Conservation (phyloP, 2,797 vertebrate genomes). For the Triplophysa bombifrons region DNA sequence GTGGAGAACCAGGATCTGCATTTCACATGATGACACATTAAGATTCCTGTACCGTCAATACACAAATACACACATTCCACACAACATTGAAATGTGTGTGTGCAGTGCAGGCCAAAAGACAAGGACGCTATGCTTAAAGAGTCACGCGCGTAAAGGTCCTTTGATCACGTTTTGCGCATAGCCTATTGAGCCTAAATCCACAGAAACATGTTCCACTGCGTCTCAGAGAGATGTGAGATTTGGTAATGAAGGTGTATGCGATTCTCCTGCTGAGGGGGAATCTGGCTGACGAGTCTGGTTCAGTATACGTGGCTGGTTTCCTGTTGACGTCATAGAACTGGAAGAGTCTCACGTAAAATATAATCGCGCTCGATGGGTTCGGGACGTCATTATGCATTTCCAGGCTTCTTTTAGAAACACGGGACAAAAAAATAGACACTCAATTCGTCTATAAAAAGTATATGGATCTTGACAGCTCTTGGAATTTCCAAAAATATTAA, state of each 20-base stretch:
- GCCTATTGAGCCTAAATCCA: too few relatives aligned
- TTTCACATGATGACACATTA: neutral
- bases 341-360: neutral
- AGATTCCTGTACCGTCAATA: neutral
- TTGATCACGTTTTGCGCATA: neutral
- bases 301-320: conserved; percentile 61
- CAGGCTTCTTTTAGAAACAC: neutral
- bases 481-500: neutral
- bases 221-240: conserved; percentile 40
- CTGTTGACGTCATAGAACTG: conserved; percentile 75
- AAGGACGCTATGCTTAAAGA: conserved; percentile 56
- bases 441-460: neutral
- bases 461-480: neutral
- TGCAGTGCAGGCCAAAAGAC: neutral
- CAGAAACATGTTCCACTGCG: neutral
- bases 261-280: neutral
- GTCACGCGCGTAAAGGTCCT: conserved; percentile 46
- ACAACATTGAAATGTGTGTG: neutral
- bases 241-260: conserved; percentile 63
- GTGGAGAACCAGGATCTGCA: neutral
- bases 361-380: neutral
- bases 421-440: neutral
- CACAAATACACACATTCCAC: neutral
- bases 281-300: conserved; percentile 31
- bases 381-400: neutral